Percentiles rank a stretch among this genome's conserved stretches.
phyloP scores from a whole-genome alignment of 2,888 invertebrate genomes.

The Mesodorylaimus sp. region DNA sequence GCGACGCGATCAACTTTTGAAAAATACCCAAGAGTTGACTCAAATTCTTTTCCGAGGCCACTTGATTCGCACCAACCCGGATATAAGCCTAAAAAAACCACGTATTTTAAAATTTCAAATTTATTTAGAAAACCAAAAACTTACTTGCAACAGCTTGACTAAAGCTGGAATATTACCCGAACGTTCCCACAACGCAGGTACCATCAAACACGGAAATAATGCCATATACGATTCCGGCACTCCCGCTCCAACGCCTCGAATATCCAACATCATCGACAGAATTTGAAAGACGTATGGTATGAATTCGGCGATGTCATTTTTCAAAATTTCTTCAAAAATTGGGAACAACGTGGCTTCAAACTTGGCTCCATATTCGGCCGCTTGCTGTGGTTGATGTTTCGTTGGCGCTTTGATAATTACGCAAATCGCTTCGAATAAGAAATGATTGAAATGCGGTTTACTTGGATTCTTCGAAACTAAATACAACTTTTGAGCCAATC shows the following conservation, averaged over 20 bases:
- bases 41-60: constrained; percentile 50
- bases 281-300: constrained; percentile 98
- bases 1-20: constrained; percentile 85
- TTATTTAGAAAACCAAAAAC: constrained; percentile 27
- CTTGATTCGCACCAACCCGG: constrained; percentile 43
- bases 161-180: constrained; percentile 80
- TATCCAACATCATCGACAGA: constrained; percentile 66
- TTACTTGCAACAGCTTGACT: constrained; percentile 68
- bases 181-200: constrained; percentile 78
- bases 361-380: constrained; percentile 36
- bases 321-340: constrained; percentile 78
- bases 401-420: constrained; percentile 38
- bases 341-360: constrained; percentile 86
- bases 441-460: constrained; percentile 94
- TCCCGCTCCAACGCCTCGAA: constrained; percentile 18
- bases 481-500: constrained; percentile 9
- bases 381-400: not conserved
- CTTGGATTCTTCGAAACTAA: constrained; percentile 51
- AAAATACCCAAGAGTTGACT: constrained; percentile 64
- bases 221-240: constrained; percentile 64
- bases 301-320: constrained; percentile 72
- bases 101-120: not conserved
- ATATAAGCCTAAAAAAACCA: not conserved
- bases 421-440: constrained; percentile 82
- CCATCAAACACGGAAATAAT: constrained; percentile 68